Evolutionary conservation across 2,888 invertebrate species (phyloP).

Genomic region (Lymantria monacha): DNA sequence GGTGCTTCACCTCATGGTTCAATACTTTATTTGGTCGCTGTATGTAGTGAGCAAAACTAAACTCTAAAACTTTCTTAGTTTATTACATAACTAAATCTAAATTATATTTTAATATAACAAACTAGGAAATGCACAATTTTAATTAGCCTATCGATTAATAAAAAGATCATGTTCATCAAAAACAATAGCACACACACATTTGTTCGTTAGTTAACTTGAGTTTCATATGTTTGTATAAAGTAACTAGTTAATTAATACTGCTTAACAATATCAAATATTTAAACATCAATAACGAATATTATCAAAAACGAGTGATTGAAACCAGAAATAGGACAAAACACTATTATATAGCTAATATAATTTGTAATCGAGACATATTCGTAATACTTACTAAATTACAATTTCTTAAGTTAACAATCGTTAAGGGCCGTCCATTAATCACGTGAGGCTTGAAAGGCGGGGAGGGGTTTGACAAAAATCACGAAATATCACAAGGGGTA

Average conservation of each 20-base stretch:
- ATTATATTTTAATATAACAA: constrained; percentile 3
- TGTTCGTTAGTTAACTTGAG: constrained; percentile 20
- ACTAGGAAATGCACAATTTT: constrained; percentile 31
- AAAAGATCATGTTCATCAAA: not conserved
- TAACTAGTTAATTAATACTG: constrained; percentile 29
- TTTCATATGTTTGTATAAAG: constrained; percentile 12
- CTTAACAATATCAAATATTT: constrained; percentile 15
- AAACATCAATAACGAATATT: not conserved
- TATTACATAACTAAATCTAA: not conserved
- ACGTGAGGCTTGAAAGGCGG: too few species aligned
- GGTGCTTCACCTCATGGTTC: constrained; percentile 11
- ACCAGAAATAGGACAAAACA: too few species aligned
- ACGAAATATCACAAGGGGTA: too few species aligned
- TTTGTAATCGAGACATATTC: too few species aligned
- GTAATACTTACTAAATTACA: too few species aligned
- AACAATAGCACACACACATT: constrained; percentile 10
- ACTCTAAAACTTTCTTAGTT: constrained; percentile 15
- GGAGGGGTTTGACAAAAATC: too few species aligned
- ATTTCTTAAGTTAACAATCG: too few species aligned
- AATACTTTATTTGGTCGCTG: constrained; percentile 64
- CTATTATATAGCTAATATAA: too few species aligned
- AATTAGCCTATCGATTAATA: not conserved
- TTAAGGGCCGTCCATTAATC: too few species aligned
- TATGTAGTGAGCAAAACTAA: constrained; percentile 43
- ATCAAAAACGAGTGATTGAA: not conserved